Percentiles rank a stretch among this genome's conserved stretches.
These are phyloP conservation scores for Hydrolagus affinis DNA, from an alignment of 2,113 vertebrate genomes.

Conservation along the genomic window DNA sequence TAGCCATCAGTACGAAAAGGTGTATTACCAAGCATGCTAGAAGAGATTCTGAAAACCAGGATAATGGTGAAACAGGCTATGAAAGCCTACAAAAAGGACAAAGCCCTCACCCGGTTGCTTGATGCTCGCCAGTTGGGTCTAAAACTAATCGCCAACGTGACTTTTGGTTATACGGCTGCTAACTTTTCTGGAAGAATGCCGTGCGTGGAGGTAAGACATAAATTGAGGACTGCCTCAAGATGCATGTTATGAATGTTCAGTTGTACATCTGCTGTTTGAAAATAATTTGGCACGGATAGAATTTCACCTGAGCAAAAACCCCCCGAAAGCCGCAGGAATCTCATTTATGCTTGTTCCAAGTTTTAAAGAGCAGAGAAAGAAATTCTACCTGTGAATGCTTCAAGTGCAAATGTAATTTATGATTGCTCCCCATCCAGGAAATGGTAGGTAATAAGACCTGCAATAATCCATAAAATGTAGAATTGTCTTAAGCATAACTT, in stretches of 20 bases:
- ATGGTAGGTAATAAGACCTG: too few species aligned
- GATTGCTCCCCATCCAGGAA: background rate
- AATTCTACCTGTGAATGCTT: too few species aligned
- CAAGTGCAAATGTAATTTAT: background rate
- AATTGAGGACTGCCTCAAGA: background rate
- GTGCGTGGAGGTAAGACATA: constrained; percentile 70
- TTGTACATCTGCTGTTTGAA: too few species aligned
- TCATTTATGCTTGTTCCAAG: too few species aligned
- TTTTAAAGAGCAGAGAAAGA: too few species aligned
- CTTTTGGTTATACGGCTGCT: constrained; percentile 86
- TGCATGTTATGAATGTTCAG: background rate
- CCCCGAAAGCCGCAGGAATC: too few species aligned
- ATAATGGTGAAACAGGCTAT: constrained; percentile 94
- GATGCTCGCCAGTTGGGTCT: constrained; percentile 90
- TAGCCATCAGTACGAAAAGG: constrained; percentile 86
- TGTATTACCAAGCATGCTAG: constrained; percentile 85
- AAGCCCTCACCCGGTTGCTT: constrained; percentile 75
- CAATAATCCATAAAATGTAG: background rate
- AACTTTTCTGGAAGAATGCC: constrained; percentile 95
- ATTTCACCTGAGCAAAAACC: too few species aligned
- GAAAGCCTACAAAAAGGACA: constrained; percentile 81
- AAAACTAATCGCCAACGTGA: constrained; percentile 92
- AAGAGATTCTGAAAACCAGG: constrained; percentile 87
- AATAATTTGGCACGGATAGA: too few species aligned
- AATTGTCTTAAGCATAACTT: background rate